Base-by-base conservation (phyloP, 1,140 invertebrate species). In the Anagrus nilaparvatae region DNA sequence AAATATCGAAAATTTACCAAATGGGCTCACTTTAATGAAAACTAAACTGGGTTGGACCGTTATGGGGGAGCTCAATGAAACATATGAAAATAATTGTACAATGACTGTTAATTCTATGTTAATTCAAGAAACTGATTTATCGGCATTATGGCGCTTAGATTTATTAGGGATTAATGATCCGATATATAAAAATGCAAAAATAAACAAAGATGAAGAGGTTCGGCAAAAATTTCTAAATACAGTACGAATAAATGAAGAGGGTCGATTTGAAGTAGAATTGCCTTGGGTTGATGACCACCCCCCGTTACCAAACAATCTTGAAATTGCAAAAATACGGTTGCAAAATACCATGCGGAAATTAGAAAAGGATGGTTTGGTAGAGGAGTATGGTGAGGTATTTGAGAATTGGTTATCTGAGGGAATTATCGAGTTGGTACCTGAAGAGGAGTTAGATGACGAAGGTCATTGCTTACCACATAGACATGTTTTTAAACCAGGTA, bases 391-490 rank as follows among this genome's bases (percentile, higher is more conserved):
- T 38, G 5, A 33, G 7, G 18, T 44, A 5, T 33, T 32, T 7
- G 5, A 3, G 4, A 28, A 38, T 5, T 38, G 42, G 42, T 16
- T 4, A 8, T 10, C 23, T 10, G 18, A 40, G 20, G 19, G 29
- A n/a, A 38, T 44, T 20, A 44, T 38, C 5, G 42, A 44, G 20
- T 10, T 3, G 6, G 35, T 44, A 21, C 10, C 21, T 1, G 16
- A 38, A 25, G 24, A 38, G 27, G 46, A 54, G 17, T 34, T 43
- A 5, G 23, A 23, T 23, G 3, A 4, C 13, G 25, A 5, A 8
- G 41, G 29, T 17, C 54, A 58, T 45, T 63, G 53, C 46, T 47
- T 65, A 38, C 56, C 61, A 23, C 59, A 64, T 50, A 44, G 53
- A 5, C 49, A 52, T 4, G 56, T 63, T 3, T 13, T 33, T 4